These are phyloP conservation scores for Crambe crambe DNA, from an alignment of 37 sponge, comb jelly and placozoan genomes.

Conservation along the genomic window DNA sequence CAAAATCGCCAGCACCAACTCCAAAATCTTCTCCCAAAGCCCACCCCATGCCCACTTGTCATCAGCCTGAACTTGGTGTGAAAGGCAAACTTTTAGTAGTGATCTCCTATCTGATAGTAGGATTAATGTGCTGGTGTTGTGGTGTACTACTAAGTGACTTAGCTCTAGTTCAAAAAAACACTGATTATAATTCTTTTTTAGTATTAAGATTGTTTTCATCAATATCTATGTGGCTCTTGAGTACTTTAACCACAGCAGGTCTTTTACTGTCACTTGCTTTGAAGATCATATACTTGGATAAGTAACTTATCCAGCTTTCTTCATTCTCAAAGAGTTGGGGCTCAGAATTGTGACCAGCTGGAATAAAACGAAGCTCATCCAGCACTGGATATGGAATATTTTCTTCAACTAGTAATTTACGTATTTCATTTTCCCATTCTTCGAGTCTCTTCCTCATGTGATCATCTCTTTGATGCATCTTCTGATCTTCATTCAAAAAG, in stretches of 20 bases:
- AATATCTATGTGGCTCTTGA: neutral
- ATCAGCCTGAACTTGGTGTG: no score
- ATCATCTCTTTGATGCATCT: neutral
- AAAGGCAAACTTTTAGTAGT: no score
- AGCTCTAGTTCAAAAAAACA: no score
- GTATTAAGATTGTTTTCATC: no score
- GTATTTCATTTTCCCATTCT: neutral
- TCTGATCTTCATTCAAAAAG: neutral
- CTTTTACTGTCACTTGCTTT: neutral
- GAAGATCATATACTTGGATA: neutral
- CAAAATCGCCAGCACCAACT: no score
- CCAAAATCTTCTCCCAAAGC: no score
- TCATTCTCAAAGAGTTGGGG: neutral
- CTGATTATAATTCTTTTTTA: no score
- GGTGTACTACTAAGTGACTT: no score
- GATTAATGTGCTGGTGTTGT: no score
- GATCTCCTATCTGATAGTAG: no score
- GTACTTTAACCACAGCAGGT: neutral
- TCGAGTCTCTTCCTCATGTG: neutral
- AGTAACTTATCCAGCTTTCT: neutral
- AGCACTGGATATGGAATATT: neutral
- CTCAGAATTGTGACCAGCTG: neutral
- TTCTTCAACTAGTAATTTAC: neutral
- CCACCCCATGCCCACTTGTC: no score
- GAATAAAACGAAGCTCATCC: neutral